Evolutionary conservation across 1,140 invertebrate genomes (phyloP), one percentile per base, ranked within the genome.

Genomic region (Cherax quadricarinatus): DNA sequence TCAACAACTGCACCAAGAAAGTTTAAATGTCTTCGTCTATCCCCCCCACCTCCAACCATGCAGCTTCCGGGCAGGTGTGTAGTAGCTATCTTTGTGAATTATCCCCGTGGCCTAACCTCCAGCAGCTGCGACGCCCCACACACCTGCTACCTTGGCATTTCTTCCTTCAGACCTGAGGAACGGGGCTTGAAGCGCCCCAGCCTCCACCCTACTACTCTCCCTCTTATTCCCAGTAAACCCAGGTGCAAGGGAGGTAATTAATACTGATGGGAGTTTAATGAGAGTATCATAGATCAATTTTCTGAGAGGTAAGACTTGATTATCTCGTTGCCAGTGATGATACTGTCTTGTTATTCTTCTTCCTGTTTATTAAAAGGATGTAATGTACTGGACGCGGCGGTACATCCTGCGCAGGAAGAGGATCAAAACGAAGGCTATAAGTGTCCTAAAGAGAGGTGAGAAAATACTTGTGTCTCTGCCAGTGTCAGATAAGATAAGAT

Each of bases 1-100:
- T 41, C 30, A 41, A 41, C 30, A 79, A 78, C 70, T 73, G 49
- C 49, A 73, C 53, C 41, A 87, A 87, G 85, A 70, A 78, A 87
- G 85, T 87, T 87, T 87, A 87, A 87, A 87, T 87, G 85, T 87
- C 85, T 73, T 49, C 30, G 30, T 57, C 14, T 57, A 57, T 14
- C 53, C 14, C 53, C 53, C 53, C 53, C 30, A 41, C 66, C 85
- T 24, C 85, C 85, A 87, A 41, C 0, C 30, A 41, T 41, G 30
- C 30, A 41, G 30, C 85, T 78, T 87, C 85, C 85, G 85, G 85
- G 73, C 85, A 87, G 85, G 85, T 87, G 85, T 53, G 62, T 51
- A 57, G 66, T 4, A n/a, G 62, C 30, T 60, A 30, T 62, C 83
- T 85, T 85, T 85, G 83, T 85, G 83, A 30, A 41, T 41, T 41